phyloP scores from a whole-genome alignment of 2,113 vertebrate species.

The Pelecanoides urinatrix region DNA sequence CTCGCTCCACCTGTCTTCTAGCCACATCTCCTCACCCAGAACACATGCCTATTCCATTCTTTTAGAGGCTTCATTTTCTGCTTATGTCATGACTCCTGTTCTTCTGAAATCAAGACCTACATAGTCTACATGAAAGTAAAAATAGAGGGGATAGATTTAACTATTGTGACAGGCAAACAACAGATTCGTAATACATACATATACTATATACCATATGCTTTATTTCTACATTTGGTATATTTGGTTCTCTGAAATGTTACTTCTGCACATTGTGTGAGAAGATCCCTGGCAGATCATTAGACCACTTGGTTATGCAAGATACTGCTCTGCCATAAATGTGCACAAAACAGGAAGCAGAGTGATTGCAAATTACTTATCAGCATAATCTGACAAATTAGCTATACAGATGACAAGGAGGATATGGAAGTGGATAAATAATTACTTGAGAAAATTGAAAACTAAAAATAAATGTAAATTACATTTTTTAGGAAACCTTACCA shows the following conservation, averaged over 20 bases:
- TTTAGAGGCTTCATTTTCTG: neutral
- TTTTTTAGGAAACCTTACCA: conserved; percentile 3
- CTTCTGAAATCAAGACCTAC: neutral
- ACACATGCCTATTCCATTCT: neutral
- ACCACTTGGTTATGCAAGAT: conserved; percentile 40
- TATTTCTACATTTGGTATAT: neutral
- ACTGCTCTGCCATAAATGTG: neutral
- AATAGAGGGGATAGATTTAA: neutral
- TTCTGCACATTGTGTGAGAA: neutral
- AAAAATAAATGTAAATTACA: conserved; percentile 34
- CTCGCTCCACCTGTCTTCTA: neutral
- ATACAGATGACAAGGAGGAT: conserved; percentile 49
- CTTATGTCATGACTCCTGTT: neutral
- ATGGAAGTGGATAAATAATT: conserved; percentile 52
- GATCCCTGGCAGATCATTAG: neutral
- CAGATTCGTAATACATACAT: neutral
- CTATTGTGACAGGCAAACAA: neutral
- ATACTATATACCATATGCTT: neutral
- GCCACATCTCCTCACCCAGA: neutral
- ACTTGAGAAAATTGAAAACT: conserved; percentile 10
- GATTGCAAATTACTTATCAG: conserved; percentile 52
- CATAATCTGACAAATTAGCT: conserved; percentile 51
- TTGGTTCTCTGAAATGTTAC: neutral
- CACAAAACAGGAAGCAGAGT: conserved; percentile 45
- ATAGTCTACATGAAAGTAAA: neutral